Percentiles rank a stretch among this genome's conserved stretches.
These are phyloP conservation scores for Paracanthobrama guichenoti DNA, from an alignment of 2,113 vertebrate species.

Conservation along the genomic window DNA sequence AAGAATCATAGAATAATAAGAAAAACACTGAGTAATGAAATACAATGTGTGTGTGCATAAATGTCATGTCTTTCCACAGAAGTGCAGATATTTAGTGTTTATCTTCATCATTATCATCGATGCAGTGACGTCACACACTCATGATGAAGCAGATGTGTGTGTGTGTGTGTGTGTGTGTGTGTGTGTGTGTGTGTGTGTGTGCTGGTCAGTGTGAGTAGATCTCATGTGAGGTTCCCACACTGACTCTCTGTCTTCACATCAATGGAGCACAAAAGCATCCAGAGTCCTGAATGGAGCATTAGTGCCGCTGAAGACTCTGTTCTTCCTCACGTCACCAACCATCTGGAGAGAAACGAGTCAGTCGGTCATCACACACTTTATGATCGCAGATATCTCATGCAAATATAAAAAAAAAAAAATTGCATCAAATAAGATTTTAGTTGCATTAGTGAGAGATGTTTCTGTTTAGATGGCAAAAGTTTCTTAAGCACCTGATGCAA, in stretches of 20 bases:
- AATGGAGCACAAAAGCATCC: slow-evolving; percentile 55
- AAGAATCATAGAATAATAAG: too few relatives aligned
- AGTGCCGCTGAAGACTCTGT: slow-evolving; percentile 49
- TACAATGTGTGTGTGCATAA: background rate
- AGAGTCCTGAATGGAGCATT: slow-evolving; percentile 55
- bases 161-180: slow-evolving; percentile 14
- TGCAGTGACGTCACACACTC: background rate
- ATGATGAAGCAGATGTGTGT: slow-evolving; percentile 28
- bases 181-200: background rate
- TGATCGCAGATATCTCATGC: background rate
- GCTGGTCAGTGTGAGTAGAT: slow-evolving; percentile 52
- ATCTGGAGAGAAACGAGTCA: slow-evolving; percentile 62
- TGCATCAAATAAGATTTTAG: background rate
- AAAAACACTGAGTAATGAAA: background rate
- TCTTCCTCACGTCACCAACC: slow-evolving; percentile 52
- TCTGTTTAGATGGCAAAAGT: background rate
- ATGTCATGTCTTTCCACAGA: background rate
- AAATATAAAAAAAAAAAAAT: too few relatives aligned
- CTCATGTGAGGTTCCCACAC: slow-evolving; percentile 60
- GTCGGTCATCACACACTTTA: background rate
- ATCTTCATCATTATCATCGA: background rate
- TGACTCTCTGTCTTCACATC: slow-evolving; percentile 54
- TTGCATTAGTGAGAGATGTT: background rate
- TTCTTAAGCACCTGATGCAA: background rate
- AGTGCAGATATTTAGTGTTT: background rate